Base-by-base conservation (phyloP, 1,140 invertebrate genomes). In the Magallana angulata region DNA sequence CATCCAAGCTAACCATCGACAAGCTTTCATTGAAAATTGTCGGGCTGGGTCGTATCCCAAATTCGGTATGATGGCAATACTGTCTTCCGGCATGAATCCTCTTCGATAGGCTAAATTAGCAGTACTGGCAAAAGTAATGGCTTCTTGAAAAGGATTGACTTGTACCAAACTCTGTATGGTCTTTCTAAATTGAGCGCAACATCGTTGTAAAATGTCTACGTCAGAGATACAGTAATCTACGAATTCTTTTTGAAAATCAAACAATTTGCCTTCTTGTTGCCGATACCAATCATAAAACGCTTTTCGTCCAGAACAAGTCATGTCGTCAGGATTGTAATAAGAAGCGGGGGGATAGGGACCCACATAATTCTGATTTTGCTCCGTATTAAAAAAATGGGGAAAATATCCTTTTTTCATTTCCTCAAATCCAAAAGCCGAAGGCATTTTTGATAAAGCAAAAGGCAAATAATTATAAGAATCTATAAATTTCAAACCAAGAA, bases 321-420 rank as follows among this genome's bases (percentile, higher is more conserved):
- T 87, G 14, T 9, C 18, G 14, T 90, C 87, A 1, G 48, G 8
- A 56, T 80, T 81, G 30, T 87, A 90, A 56, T 76, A 85, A 1
- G 3, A 1, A 1, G 30, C 57, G 18, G 57, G 11, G 7, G 87
- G 89, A 76, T 68, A 89, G 3, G 57, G 36, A n/a, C 87, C 89
- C 14, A 84, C 68, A 60, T 90, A 89, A 24, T 62, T 71, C 56
- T 85, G 64, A 57, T 88, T 88, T 7, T 84, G 57, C 36, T n/a
- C 18, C 8, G 71, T 89, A 68, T 86, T 87, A 24, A 90, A 89
- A 9, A 82, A 85, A 71, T 90, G 85, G 12, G 87, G 87, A n/a
- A 90, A 90, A 76, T 89, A 87, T 58, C 89, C 89, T 60, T 89
- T 88, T 0, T 48, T 48, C 36, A 48, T 48, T 48, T 48, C 6